Evolutionary conservation across 1,140 invertebrate species (phyloP).

Genomic region (Copidosoma floridanum): DNA sequence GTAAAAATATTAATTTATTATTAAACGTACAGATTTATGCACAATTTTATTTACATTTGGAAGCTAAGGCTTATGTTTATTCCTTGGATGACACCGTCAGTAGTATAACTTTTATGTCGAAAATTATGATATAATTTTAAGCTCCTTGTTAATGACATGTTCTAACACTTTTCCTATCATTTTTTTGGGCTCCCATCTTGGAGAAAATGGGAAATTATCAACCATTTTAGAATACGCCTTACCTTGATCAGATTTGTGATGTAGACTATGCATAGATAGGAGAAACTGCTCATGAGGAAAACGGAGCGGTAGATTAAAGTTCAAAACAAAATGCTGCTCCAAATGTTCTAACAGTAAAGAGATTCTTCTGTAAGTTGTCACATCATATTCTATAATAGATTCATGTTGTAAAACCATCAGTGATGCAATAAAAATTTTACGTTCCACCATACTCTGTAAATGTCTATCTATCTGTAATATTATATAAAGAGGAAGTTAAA

Average conservation of each 20-base stretch:
- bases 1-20: no score
- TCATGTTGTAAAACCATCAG: background rate
- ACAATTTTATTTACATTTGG: no score
- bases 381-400: background rate
- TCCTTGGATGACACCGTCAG: no score
- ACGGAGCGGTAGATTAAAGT: background rate
- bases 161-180: background rate
- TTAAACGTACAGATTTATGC: no score
- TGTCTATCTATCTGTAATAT: background rate
- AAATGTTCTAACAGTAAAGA: background rate
- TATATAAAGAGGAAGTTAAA: no score
- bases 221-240: background rate
- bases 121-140: no score
- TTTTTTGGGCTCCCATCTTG: background rate
- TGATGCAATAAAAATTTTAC: background rate
- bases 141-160: background rate
- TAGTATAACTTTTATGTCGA: no score
- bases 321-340: background rate
- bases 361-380: background rate
- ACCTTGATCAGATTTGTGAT: background rate
- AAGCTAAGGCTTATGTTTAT: no score
- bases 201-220: background rate
- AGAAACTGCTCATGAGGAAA: background rate
- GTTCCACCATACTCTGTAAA: background rate
- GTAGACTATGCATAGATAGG: background rate